Evolutionary conservation across 2,888 invertebrate genomes (phyloP).

Genomic region (Leptothorax acervorum): DNA sequence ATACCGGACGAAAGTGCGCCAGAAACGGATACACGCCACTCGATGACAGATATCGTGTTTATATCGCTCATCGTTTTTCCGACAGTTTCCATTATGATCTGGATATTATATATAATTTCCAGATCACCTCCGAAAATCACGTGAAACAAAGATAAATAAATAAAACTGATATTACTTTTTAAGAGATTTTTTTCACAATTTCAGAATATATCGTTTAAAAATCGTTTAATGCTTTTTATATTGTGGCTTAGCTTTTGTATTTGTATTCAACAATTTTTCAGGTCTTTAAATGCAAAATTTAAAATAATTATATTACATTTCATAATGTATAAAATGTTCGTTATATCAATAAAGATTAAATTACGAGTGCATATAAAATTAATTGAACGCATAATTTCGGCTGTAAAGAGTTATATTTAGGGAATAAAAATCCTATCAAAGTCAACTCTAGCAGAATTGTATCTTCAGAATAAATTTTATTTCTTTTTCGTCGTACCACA

Average conservation of each 20-base stretch:
- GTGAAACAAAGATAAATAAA: not conserved
- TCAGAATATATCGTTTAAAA: not conserved
- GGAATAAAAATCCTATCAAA: not conserved
- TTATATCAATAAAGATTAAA: not conserved
- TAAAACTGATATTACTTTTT: not conserved
- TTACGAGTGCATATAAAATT: not conserved
- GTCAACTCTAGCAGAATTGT: not conserved
- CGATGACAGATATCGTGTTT: slow-evolving; percentile 52
- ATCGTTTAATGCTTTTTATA: not conserved
- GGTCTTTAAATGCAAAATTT: not conserved
- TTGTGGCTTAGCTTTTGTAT: not conserved
- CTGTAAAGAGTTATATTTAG: not conserved
- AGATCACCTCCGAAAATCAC: not conserved
- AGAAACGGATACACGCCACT: slow-evolving; percentile 50
- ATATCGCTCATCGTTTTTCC: slow-evolving; percentile 40
- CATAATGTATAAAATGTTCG: not conserved
- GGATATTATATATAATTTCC: not conserved
- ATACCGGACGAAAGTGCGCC: slow-evolving; percentile 41
- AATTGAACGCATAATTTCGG: not conserved
- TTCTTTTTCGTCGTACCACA: slow-evolving; percentile 4
- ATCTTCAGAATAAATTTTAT: not conserved
- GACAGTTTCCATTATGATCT: slow-evolving; percentile 55
- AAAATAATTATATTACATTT: not conserved
- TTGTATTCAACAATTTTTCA: not conserved
- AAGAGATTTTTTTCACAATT: not conserved